phyloP scores from a whole-genome alignment of 1,140 invertebrate genomes.

The Drosophila hydei region DNA sequence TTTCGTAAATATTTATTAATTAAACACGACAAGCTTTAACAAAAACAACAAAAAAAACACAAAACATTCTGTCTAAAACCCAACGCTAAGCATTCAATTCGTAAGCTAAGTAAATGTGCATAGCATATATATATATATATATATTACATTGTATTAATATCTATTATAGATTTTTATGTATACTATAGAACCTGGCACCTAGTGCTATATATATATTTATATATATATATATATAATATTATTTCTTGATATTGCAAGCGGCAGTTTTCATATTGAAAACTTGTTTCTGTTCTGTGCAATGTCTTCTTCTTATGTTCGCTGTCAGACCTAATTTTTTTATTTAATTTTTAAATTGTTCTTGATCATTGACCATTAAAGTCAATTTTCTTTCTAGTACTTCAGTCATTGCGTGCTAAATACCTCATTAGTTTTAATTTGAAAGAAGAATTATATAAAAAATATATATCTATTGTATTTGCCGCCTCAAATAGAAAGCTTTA shows the following conservation, averaged over 20 bases:
- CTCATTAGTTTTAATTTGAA: conserved; percentile 79
- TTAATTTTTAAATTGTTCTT: conserved; percentile 27
- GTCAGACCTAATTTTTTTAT: conserved; percentile 6
- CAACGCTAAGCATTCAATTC: conserved; percentile 73
- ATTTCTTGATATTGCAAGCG: conserved; percentile 42
- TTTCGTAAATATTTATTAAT: conserved; percentile 51
- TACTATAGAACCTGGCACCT: conserved; percentile 44
- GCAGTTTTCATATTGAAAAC: conserved; percentile 79
- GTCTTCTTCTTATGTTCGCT: conserved; percentile 20
- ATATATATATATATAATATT: conserved; percentile 1
- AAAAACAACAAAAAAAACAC: conserved; percentile 22
- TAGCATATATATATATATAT: conserved; percentile 42
- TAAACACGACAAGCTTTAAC: conserved; percentile 72
- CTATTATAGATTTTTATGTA: conserved; percentile 18
- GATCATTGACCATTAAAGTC: conserved; percentile 51
- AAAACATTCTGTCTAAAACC: conserved; percentile 54
- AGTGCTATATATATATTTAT: conserved; percentile 41
- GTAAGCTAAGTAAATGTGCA: conserved; percentile 47
- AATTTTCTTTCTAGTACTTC: conserved; percentile 66
- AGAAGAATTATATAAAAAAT: conserved; percentile 30
- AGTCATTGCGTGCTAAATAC: conserved; percentile 74
- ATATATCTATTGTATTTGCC: conserved; percentile 18
- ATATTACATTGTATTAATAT: conserved; percentile 54
- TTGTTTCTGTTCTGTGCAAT: conserved; percentile 53
- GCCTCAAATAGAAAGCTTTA: conserved; percentile 51